Evolutionary conservation across 2,888 invertebrate species (phyloP).

Genomic region (Cremastinae sp.): DNA sequence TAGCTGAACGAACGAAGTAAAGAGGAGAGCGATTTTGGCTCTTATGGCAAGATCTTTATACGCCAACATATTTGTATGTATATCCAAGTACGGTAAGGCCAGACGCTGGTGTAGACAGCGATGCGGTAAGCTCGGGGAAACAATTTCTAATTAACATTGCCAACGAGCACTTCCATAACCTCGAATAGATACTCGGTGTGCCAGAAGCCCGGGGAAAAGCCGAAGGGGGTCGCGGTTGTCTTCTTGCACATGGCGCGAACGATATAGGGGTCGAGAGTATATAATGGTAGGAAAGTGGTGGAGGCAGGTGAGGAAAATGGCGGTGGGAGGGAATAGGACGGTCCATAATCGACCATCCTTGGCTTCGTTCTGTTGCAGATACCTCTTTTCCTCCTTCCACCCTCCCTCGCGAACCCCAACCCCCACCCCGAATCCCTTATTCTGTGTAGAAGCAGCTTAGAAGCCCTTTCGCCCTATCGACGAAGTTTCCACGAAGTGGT

Average conservation of each 20-base stretch:
- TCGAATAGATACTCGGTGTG: slow-evolving; percentile 48
- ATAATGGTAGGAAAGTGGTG: slow-evolving; percentile 24
- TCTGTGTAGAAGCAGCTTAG: slow-evolving; percentile 30
- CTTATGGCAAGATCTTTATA: neutral
- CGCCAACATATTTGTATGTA: slow-evolving; percentile 1
- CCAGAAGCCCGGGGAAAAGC: slow-evolving; percentile 26
- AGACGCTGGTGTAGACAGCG: slow-evolving; percentile 34
- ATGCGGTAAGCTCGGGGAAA: slow-evolving; percentile 49
- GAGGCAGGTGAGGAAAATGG: slow-evolving; percentile 7
- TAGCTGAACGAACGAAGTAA: neutral
- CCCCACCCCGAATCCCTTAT: too few relatives aligned
- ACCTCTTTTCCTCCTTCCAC: too few relatives aligned
- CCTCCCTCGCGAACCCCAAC: too few relatives aligned
- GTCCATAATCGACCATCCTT: slow-evolving; percentile 53
- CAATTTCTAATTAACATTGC: slow-evolving; percentile 59
- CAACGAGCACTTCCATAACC: slow-evolving; percentile 53
- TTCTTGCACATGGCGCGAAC: slow-evolving; percentile 50
- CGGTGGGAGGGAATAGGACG: slow-evolving; percentile 39
- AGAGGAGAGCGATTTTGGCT: slow-evolving; percentile 1
- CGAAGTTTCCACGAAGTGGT: slow-evolving; percentile 72
- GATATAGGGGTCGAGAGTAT: slow-evolving; percentile 25
- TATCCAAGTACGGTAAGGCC: neutral
- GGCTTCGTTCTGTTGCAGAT: slow-evolving; percentile 27
- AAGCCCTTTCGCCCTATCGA: slow-evolving; percentile 66
- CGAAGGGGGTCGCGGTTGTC: slow-evolving; percentile 15